A percentile compares a stretch with the other conserved stretches of the same genome.
These are phyloP conservation scores for Pyrocephalus nanus DNA, from an alignment of 2,797 vertebrate species.

Conservation along the genomic window DNA sequence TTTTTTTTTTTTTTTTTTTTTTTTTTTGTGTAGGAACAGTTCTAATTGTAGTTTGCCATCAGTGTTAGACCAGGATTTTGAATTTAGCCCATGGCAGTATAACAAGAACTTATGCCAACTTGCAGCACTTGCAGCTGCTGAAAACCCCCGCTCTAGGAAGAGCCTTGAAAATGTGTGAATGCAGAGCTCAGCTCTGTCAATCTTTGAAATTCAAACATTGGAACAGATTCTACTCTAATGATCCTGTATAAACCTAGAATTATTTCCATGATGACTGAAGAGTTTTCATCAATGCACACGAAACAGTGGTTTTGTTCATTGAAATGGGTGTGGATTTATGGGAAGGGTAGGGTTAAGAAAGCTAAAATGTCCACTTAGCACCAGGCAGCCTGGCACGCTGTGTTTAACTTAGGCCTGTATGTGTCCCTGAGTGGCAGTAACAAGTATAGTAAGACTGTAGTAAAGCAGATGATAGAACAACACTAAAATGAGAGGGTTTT, in stretches of 20 bases:
- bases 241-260: neutral
- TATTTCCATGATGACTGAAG: neutral
- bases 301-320: neutral
- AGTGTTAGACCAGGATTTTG: slow-evolving; percentile 18
- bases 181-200: neutral
- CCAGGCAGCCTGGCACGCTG: neutral
- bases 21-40: neutral
- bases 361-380: neutral
- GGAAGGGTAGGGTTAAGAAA: neutral
- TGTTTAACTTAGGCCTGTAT: neutral
- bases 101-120: slow-evolving; percentile 35
- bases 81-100: neutral
- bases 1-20: neutral
- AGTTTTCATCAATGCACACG: neutral
- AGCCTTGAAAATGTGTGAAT: slow-evolving; percentile 2
- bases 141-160: neutral
- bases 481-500: neutral
- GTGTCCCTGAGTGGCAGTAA: neutral
- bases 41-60: slow-evolving; percentile 2
- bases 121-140: slow-evolving; percentile 12
- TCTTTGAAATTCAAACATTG: neutral
- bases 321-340: neutral
- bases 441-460: neutral
- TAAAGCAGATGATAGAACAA: neutral
- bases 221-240: neutral